Evolutionary conservation across 1,140 invertebrate genomes (phyloP).

Genomic region (Phortica variegata): DNA sequence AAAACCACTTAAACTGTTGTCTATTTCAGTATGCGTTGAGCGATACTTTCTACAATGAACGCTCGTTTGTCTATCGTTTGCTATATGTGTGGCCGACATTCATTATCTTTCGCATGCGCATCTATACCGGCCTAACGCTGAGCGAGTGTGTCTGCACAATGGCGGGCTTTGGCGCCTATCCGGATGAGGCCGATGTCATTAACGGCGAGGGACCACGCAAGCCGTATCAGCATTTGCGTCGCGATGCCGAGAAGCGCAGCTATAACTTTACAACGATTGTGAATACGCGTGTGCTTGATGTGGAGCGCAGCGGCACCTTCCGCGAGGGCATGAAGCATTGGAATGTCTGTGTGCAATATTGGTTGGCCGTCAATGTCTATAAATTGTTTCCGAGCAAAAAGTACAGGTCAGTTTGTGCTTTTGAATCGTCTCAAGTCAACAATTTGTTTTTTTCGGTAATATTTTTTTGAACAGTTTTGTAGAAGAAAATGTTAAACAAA

Average conservation of each 20-base stretch:
- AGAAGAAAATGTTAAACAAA: too few relatives aligned
- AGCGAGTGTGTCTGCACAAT: conserved; percentile 91
- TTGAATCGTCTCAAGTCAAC: background rate
- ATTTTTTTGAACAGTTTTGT: background rate
- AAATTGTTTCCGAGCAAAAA: conserved; percentile 74
- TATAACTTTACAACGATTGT: conserved; percentile 83
- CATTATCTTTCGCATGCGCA: conserved; percentile 81
- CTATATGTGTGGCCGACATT: conserved; percentile 87
- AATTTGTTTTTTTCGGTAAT: conserved; percentile 1
- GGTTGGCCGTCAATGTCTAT: conserved; percentile 88
- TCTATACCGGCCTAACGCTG: conserved; percentile 86
- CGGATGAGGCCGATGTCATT: conserved; percentile 66
- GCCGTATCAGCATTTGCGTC: conserved; percentile 61
- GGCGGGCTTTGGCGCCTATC: conserved; percentile 89
- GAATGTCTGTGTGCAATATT: conserved; percentile 95
- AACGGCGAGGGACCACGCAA: conserved; percentile 80
- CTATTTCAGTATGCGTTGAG: conserved; percentile 69
- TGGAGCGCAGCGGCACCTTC: conserved; percentile 76
- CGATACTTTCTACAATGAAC: conserved; percentile 67
- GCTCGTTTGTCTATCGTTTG: conserved; percentile 72
- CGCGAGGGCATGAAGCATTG: conserved; percentile 85
- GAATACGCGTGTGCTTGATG: conserved; percentile 77
- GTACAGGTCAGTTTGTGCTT: conserved; percentile 34
- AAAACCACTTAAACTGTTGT: conserved; percentile 37
- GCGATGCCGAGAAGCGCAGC: conserved; percentile 60